Evolutionary conservation across 2,797 vertebrate species (phyloP).

Genomic region (Phrynocephalus guinanensis): DNA sequence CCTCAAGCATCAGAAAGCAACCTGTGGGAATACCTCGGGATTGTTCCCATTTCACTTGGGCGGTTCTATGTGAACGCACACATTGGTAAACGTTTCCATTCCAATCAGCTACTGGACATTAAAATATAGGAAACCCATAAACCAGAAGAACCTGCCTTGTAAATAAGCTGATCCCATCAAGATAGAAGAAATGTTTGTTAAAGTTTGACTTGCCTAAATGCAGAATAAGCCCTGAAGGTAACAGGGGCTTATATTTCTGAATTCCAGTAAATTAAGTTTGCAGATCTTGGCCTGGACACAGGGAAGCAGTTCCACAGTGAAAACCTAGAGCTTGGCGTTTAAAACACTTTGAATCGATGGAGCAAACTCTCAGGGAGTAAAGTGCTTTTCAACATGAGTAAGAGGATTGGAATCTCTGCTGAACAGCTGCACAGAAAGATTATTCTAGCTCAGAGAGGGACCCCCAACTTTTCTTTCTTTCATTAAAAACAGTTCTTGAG

Average conservation of each 20-base stretch:
- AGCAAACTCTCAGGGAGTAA: constrained; percentile 17
- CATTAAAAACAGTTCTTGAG: constrained; percentile 10
- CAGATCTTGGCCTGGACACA: not conserved
- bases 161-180: constrained; percentile 65
- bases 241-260: constrained; percentile 47
- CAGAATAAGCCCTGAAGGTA: constrained; percentile 52
- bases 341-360: constrained; percentile 29
- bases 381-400: constrained; percentile 41
- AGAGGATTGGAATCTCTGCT: constrained; percentile 42
- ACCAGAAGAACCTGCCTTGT: constrained; percentile 53
- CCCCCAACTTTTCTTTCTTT: constrained; percentile 23
- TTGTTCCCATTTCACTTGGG: constrained; percentile 43
- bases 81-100: constrained; percentile 54
- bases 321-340: constrained; percentile 34
- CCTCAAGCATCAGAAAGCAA: constrained; percentile 9
- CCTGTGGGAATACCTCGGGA: constrained; percentile 53
- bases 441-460: constrained; percentile 24
- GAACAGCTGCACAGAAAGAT: constrained; percentile 40
- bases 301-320: constrained; percentile 27
- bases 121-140: constrained; percentile 62
- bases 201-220: constrained; percentile 66
- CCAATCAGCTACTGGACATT: constrained; percentile 53
- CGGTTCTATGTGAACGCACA: constrained; percentile 40
- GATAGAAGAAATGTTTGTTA: constrained; percentile 70
- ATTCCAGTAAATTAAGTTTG: constrained; percentile 44